These are phyloP conservation scores for Ganaspis sp. DNA, from an alignment of 1,140 invertebrate genomes.

Conservation along the genomic window DNA sequence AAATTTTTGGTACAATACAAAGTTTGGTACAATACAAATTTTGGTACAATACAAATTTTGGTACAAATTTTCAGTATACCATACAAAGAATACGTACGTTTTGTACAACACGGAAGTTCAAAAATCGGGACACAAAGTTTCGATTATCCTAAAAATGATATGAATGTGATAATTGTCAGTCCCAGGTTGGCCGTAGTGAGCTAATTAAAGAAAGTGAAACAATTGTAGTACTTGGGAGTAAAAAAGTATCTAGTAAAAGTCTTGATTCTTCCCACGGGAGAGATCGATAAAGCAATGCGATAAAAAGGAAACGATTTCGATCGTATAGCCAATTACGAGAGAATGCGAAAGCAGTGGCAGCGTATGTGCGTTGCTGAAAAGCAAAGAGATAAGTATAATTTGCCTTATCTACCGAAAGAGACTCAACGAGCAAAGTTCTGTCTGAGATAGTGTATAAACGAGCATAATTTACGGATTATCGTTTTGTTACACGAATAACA, in stretches of 20 bases:
- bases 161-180: too few relatives aligned
- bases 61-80: too few relatives aligned
- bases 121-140: too few relatives aligned
- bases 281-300: conserved; percentile 10
- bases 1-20: too few relatives aligned
- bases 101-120: background rate
- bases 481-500: conserved; percentile 1
- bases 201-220: conserved; percentile 1
- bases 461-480: conserved; percentile 25
- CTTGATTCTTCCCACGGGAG: conserved; percentile 14
- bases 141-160: too few relatives aligned
- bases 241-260: background rate
- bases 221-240: background rate
- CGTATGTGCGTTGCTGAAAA: conserved; percentile 26
- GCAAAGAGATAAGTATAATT: conserved; percentile 30
- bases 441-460: conserved; percentile 19
- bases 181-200: background rate
- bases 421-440: conserved; percentile 17
- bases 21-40: too few relatives aligned
- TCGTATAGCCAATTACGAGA: conserved; percentile 24
- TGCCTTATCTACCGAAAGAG: conserved; percentile 11
- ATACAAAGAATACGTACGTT: too few relatives aligned
- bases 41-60: too few relatives aligned
- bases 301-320: conserved; percentile 23
- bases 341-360: conserved; percentile 29